These are phyloP conservation scores for Myrmecophaga tridactyla DNA, from an alignment of 2,113 vertebrate species.

Conservation along the genomic window DNA sequence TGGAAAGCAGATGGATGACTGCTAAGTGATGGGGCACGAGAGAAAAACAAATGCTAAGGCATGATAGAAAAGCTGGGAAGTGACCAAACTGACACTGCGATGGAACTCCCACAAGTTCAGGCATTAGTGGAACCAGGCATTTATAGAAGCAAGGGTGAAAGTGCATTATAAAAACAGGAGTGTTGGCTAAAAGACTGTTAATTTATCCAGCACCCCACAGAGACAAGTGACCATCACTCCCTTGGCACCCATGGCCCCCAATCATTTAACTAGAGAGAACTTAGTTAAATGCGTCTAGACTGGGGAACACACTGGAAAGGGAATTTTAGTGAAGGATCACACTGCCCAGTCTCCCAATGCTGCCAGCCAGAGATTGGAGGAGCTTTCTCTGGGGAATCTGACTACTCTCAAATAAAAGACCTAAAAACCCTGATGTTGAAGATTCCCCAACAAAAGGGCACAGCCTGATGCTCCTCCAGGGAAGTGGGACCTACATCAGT, in stretches of 20 bases:
- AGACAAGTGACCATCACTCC: background rate
- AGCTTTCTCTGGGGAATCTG: no score
- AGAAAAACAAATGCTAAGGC: background rate
- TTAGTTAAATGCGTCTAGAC: background rate
- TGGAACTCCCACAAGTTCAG: background rate
- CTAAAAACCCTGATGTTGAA: background rate
- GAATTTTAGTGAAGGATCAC: background rate
- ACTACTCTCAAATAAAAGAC: background rate
- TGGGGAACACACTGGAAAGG: background rate
- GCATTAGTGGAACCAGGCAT: background rate
- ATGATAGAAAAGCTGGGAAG: rapidly evolving
- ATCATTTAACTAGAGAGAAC: background rate
- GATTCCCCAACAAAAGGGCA: background rate
- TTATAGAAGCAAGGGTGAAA: background rate
- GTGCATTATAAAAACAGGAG: background rate
- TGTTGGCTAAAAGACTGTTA: background rate
- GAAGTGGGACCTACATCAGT: background rate
- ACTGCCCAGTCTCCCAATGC: background rate
- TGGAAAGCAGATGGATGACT: no score
- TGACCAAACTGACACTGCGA: rapidly evolving
- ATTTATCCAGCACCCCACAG: rapidly evolving
- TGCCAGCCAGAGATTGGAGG: background rate
- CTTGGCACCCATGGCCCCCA: no score
- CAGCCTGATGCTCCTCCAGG: background rate
- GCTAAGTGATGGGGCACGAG: rapidly evolving